These are phyloP conservation scores for Cynoglossus semilaevis DNA, from an alignment of 2,113 vertebrate species.

Conservation along the genomic window DNA sequence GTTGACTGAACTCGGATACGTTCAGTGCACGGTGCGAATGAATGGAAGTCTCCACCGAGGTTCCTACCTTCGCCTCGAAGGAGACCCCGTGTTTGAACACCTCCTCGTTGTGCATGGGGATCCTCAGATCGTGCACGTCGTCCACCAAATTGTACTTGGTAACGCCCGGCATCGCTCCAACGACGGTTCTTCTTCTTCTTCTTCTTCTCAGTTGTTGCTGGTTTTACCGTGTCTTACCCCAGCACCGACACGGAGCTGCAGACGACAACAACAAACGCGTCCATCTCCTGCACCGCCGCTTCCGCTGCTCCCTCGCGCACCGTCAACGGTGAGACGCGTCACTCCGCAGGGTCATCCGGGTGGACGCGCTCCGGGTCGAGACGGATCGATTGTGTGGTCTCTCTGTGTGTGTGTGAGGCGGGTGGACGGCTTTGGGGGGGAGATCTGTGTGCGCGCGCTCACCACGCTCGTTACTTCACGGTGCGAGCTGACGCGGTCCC, in stretches of 20 bases:
- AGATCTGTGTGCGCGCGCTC: slow-evolving; percentile 16
- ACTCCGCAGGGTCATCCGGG: slow-evolving; percentile 57
- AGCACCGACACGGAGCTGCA: slow-evolving; percentile 56
- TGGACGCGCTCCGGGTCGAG: slow-evolving; percentile 19
- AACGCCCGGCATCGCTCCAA: slow-evolving; percentile 85
- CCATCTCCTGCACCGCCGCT: slow-evolving; percentile 43
- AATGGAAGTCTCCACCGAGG: neutral
- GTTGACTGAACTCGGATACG: too few relatives aligned
- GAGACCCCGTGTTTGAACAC: slow-evolving; percentile 91
- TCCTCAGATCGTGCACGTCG: slow-evolving; percentile 86
- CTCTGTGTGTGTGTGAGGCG: neutral
- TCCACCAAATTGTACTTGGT: slow-evolving; percentile 95
- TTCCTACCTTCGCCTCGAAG: slow-evolving; percentile 91
- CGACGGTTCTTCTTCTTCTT: slow-evolving; percentile 9
- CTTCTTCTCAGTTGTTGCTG: slow-evolving; percentile 5
- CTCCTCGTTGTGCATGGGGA: slow-evolving; percentile 93
- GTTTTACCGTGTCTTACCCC: slow-evolving; percentile 31
- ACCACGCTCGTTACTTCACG: slow-evolving; percentile 3
- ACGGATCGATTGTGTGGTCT: slow-evolving; percentile 24
- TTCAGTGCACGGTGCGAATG: too few relatives aligned
- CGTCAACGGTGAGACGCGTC: slow-evolving; percentile 33
- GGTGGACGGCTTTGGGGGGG: slow-evolving; percentile 16
- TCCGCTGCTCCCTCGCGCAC: neutral
- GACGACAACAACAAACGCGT: slow-evolving; percentile 20
- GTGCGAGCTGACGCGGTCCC: slow-evolving; percentile 10